phyloP scores from a whole-genome alignment of 2,888 invertebrate genomes.

The Drosophila suboccidentalis region DNA sequence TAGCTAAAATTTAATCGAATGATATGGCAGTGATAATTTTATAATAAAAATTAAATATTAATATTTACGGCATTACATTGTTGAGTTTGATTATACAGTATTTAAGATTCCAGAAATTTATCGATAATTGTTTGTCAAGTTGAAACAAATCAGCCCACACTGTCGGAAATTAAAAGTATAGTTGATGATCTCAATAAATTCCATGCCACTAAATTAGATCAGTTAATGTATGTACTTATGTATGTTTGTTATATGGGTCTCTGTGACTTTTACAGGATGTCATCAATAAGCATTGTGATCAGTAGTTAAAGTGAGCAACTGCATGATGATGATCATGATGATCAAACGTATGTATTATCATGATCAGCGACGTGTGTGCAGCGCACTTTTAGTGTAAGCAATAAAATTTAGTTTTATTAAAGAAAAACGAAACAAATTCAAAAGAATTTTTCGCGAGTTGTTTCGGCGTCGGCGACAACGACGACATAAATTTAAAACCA shows the following conservation, averaged over 20 bases:
- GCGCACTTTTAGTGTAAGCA: conserved; percentile 65
- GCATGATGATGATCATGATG: conserved; percentile 16
- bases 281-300: conserved; percentile 56
- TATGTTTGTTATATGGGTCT: background rate
- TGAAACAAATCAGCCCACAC: background rate
- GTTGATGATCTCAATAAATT: conserved; percentile 23
- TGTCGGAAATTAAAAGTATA: background rate
- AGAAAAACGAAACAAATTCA: conserved; percentile 78
- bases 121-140: background rate
- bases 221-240: background rate
- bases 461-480: conserved; percentile 69
- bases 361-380: conserved; percentile 32
- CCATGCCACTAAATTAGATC: conserved; percentile 24
- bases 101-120: no score
- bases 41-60: no score
- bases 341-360: conserved; percentile 26
- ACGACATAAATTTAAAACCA: conserved; percentile 77
- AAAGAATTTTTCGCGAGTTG: conserved; percentile 77
- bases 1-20: no score
- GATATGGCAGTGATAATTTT: no score
- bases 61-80: background rate
- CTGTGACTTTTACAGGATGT: conserved; percentile 56
- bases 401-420: conserved; percentile 79
- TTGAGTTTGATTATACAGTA: no score
- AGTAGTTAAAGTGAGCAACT: conserved; percentile 26